Evolutionary conservation across 2,888 invertebrate species (phyloP), one percentile per base, ranked within the genome.

Genomic region (Carabus problematicus): DNA sequence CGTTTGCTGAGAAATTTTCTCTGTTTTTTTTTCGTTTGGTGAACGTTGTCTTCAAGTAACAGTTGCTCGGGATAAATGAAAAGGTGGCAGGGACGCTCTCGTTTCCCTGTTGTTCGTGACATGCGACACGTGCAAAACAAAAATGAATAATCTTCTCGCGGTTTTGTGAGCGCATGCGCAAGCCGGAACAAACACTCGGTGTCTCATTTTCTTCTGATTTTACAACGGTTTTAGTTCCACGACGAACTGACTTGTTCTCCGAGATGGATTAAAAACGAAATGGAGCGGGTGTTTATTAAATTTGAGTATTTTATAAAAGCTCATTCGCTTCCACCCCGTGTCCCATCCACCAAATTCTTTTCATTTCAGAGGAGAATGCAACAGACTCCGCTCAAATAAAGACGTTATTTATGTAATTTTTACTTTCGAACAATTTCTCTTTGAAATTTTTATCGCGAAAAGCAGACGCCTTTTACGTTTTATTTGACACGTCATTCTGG

Each of bases 221-320:
- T 29, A 29, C 29, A 3, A 3, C 29, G 29, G 52, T 19, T 7
- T n/a, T 12, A 19, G 12, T 2, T 11, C 52, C 11, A 14, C 45
- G 3, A 3, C 19, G 52, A 52, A 3, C 18, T 52, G 52, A 29
- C 29, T 2, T 29, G 29, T 29, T n/a, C 29, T 29, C 3, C 6
- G 29, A 52, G 52, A 52, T 52, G 52, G 18, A 52, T 52, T 52
- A 52, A 52, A 52, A 14, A 52, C 52, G 19, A 52, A 52, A 52
- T 18, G 52, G 52, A 52, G 14, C 52, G 19, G 52, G 52, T 52
- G 18, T 19, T 52, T 52, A 52, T 52, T 52, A 52, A 52, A 52
- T 52, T 29, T 29, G 29, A 29, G 29, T 29, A 29, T 29, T 52
- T 52, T 52, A 52, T 52, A 52, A 52, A 52, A 16, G 49, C 49